Conservation (phyloP, 1,140 invertebrate genomes). For the Drosophila kanapiae region DNA sequence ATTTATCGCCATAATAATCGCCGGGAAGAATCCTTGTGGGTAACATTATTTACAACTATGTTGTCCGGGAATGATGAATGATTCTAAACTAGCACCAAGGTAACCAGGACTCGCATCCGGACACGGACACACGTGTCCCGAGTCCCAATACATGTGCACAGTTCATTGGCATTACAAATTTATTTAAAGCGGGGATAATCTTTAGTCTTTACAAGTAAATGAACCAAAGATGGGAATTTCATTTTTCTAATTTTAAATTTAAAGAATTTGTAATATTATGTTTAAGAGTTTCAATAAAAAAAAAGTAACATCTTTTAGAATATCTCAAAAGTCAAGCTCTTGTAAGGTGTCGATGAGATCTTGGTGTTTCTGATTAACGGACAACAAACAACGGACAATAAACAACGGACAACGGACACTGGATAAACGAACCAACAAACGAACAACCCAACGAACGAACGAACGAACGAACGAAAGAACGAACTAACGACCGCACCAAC, state of each 20-base stretch:
- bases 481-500: not conserved
- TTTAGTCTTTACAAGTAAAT: not conserved
- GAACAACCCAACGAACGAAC: not conserved
- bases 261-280: not conserved
- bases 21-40: slow-evolving; percentile 71
- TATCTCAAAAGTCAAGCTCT: no score
- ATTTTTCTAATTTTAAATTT: not conserved
- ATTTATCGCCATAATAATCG: slow-evolving; percentile 82
- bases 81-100: slow-evolving; percentile 52
- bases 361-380: no score
- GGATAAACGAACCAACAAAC: not conserved
- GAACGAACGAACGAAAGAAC: not conserved
- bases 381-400: not conserved
- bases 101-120: slow-evolving; percentile 27
- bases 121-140: not conserved
- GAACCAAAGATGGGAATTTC: not conserved
- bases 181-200: not conserved
- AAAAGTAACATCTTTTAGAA: no score
- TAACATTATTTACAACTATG: slow-evolving; percentile 82
- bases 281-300: no score
- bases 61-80: slow-evolving; percentile 74
- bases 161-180: slow-evolving; percentile 4
- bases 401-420: not conserved
- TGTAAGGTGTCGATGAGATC: no score
- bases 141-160: not conserved